A percentile compares a stretch with the other conserved stretches of the same genome.
These are phyloP conservation scores for Subacronicta megacephala DNA, from an alignment of 2,888 invertebrate genomes.

Conservation along the genomic window DNA sequence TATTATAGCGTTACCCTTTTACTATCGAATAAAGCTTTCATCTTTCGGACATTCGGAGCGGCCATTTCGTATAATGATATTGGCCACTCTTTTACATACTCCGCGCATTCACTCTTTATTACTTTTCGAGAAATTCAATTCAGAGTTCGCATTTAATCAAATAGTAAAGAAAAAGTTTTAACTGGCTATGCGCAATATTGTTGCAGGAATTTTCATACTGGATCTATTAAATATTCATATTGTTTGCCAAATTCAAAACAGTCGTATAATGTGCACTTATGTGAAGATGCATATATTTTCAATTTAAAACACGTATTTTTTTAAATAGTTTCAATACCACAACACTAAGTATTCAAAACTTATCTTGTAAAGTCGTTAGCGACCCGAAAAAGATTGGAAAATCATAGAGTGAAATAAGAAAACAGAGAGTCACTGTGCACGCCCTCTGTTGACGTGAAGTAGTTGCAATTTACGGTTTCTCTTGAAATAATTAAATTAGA, in stretches of 20 bases:
- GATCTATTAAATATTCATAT: constrained; percentile 3
- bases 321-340: too few relatives aligned
- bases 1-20: constrained; percentile 79
- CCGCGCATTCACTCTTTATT: constrained; percentile 44
- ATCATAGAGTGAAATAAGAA: too few relatives aligned
- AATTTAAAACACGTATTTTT: too few relatives aligned
- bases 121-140: constrained; percentile 44
- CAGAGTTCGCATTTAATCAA: constrained; percentile 32
- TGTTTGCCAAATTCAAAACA: constrained; percentile 27
- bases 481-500: too few relatives aligned
- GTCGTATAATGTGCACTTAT: too few relatives aligned
- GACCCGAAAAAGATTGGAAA: too few relatives aligned
- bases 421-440: too few relatives aligned
- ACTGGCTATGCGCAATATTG: constrained; percentile 10
- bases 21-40: constrained; percentile 82
- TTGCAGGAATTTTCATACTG: constrained; percentile 12
- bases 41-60: constrained; percentile 71
- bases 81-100: constrained; percentile 62
- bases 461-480: too few relatives aligned
- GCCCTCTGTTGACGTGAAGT: too few relatives aligned
- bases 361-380: too few relatives aligned
- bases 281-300: too few relatives aligned
- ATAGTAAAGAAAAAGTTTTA: constrained; percentile 23
- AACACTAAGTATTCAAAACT: too few relatives aligned
- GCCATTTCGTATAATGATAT: constrained; percentile 77